Evolutionary conservation across 2,113 vertebrate species (phyloP).

Genomic region (Pipra filicauda): DNA sequence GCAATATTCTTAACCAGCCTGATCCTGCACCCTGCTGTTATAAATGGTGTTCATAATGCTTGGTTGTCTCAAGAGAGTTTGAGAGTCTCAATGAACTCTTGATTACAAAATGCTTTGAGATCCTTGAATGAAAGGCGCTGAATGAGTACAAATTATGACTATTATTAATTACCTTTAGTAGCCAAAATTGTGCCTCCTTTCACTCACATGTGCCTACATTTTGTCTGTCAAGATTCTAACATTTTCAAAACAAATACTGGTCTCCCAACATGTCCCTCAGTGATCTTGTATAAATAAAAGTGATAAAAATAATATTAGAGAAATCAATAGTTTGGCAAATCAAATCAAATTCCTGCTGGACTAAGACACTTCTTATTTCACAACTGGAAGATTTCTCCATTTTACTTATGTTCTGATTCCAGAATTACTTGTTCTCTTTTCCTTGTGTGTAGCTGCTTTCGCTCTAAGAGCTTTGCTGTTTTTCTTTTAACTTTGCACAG

Average conservation of each 20-base stretch:
- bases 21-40: slow-evolving; percentile 56
- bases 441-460: background rate
- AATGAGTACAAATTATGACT: slow-evolving; percentile 54
- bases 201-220: background rate
- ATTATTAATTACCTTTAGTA: slow-evolving; percentile 60
- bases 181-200: background rate
- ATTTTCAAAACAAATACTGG: background rate
- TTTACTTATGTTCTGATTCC: background rate
- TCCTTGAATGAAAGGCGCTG: slow-evolving; percentile 58
- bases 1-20: slow-evolving; percentile 27
- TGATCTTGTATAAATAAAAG: background rate
- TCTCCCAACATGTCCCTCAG: background rate
- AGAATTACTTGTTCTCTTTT: background rate
- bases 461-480: background rate
- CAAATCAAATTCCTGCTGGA: background rate
- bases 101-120: slow-evolving; percentile 59
- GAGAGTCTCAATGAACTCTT: slow-evolving; percentile 40
- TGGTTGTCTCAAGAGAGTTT: slow-evolving; percentile 43
- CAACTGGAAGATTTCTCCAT: background rate
- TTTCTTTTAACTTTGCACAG: background rate
- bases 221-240: background rate
- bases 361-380: background rate
- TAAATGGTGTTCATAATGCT: slow-evolving; percentile 25
- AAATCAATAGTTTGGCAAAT: slow-evolving; percentile 1
- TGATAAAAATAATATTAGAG: background rate